Base-by-base conservation (phyloP, 2,797 vertebrate species). In the Argyrosomus regius region DNA sequence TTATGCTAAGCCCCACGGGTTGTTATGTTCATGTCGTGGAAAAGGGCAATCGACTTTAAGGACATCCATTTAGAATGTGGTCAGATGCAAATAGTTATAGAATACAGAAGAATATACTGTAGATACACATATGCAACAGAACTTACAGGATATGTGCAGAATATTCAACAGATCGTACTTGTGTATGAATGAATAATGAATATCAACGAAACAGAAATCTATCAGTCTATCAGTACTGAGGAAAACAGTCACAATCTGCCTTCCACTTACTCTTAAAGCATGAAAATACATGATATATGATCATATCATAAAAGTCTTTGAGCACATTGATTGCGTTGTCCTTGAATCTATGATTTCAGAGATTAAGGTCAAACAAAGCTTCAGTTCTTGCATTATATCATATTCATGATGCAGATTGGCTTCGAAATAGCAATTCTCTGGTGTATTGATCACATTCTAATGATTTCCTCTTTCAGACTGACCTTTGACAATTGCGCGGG, bases 401-500 rank as follows among this genome's bases (percentile, higher is more conserved):
- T 35, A 49, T 41, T n/a, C 39, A 57, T 20, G 6, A 76, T 48
- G 18, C 41, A 60, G 61, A 45, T 17, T 35, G 39, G 4, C 41
- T 69, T n/a, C 0, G 1, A 62, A 64, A 54, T 6, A 59, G 64
- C 70, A 60, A 0, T 20, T 58, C 59, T 73, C 24, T 54, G 6
- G 53, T 46, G 52, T 28, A 78, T 69, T 53, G 79, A 89, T 85
- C 52, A 14, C 53, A 64, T 43, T 12, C 5, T 24, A 75, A 73
- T 22, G 14, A 85, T 80, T 87, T 86, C 82, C 35, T 22, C 28
- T 24, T 43, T 70, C 24, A 68, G 16, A 77, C 95, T 95, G 87
- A 97, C 97, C 96, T 96, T 87, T 96, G 80, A 96, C 68, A 57
- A 75, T 65, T 24, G 87, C 90, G 4, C 94, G 93, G 0, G 91